These are phyloP conservation scores for Blomia tropicalis DNA, from an alignment of 2,888 invertebrate species.

Conservation along the genomic window DNA sequence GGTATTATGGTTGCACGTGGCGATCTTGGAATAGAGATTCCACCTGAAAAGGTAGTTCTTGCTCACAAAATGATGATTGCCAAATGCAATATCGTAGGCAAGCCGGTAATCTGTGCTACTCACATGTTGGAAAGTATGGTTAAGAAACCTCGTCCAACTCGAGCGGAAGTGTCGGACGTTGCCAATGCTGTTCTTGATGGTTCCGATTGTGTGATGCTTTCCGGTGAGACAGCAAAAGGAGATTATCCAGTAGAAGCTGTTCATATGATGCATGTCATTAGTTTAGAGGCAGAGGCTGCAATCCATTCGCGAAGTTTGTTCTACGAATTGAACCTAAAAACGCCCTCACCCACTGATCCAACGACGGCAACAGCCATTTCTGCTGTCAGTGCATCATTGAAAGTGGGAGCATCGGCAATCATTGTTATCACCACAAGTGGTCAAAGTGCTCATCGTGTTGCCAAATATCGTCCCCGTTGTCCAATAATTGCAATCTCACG, in stretches of 20 bases:
- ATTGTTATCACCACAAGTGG: constrained; percentile 37
- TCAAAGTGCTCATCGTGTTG: constrained; percentile 68
- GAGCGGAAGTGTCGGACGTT: constrained; percentile 89
- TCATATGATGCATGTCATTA: constrained; percentile 63
- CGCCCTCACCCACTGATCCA: constrained; percentile 48
- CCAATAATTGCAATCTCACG: constrained; percentile 83
- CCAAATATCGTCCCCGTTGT: constrained; percentile 80
- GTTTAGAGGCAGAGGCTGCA: constrained; percentile 89
- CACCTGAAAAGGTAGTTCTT: constrained; percentile 86
- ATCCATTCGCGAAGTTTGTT: constrained; percentile 31
- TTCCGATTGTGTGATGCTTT: constrained; percentile 95
- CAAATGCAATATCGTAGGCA: constrained; percentile 82
- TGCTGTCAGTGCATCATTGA: constrained; percentile 78
- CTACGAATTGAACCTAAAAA: constrained; percentile 27
- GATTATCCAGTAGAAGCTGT: constrained; percentile 37
- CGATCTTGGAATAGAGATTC: constrained; percentile 92
- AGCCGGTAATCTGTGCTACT: constrained; percentile 93
- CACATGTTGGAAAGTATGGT: constrained; percentile 95
- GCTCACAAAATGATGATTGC: constrained; percentile 97
- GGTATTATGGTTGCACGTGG: constrained; percentile 98
- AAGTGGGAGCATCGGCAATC: constrained; percentile 71
- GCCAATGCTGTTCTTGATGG: constrained; percentile 95
- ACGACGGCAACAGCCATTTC: constrained; percentile 83
- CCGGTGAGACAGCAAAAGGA: constrained; percentile 96
- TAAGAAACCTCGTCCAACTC: constrained; percentile 83